A percentile compares a stretch with the other conserved stretches of the same genome.
phyloP scores from a whole-genome alignment of 2,797 vertebrate species.

The Acomys russatus region DNA sequence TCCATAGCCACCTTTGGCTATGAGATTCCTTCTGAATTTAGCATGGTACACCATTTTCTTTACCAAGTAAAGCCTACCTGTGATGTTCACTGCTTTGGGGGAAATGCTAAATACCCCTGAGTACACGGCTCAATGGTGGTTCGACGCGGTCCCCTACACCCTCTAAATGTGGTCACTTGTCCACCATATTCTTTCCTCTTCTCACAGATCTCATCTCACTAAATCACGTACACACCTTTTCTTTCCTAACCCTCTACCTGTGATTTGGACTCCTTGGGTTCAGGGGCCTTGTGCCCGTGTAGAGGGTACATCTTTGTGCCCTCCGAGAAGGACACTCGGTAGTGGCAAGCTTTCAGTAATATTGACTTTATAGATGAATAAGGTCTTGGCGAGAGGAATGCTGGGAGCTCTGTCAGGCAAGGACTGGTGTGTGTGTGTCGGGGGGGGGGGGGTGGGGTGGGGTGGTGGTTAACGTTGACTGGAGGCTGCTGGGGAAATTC shows the following conservation, averaged over 20 bases:
- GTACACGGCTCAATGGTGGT: background rate
- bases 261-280: background rate
- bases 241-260: background rate
- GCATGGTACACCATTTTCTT: background rate
- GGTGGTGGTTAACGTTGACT: background rate
- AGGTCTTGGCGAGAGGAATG: background rate
- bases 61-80: background rate
- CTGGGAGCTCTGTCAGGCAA: background rate
- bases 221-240: background rate
- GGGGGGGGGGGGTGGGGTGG: too few species aligned
- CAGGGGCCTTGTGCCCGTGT: background rate
- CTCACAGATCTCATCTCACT: background rate
- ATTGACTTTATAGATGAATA: background rate
- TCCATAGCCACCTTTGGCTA: background rate
- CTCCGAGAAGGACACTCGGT: background rate
- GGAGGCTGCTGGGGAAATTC: too few species aligned
- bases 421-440: too few species aligned
- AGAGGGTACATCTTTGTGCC: background rate
- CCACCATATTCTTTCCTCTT: background rate
- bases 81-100: background rate
- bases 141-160: background rate
- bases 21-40: background rate
- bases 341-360: background rate
- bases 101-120: background rate
- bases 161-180: background rate